phyloP scores from a whole-genome alignment of 2,797 vertebrate genomes.

The Somateria mollissima region DNA sequence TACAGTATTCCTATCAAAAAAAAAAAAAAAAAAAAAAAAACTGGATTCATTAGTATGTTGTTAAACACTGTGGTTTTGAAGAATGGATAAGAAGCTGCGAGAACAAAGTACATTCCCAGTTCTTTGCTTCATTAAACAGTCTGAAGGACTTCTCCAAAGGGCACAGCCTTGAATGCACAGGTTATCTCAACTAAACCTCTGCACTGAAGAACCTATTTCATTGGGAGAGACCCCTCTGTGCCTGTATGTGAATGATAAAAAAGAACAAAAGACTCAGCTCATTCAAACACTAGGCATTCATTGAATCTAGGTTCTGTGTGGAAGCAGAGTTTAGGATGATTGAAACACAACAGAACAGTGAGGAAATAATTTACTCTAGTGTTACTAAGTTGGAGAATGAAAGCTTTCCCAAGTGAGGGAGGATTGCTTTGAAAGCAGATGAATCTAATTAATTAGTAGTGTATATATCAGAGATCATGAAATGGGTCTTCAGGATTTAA shows the following conservation, averaged over 20 bases:
- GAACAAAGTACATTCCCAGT: conserved; percentile 73
- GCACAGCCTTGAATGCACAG: conserved; percentile 58
- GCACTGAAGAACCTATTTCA: conserved; percentile 50
- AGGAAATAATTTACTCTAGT: conserved; percentile 59
- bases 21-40: conserved; percentile 45
- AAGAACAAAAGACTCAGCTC: conserved; percentile 70
- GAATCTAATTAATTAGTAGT: conserved; percentile 58
- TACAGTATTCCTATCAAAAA: conserved; percentile 43
- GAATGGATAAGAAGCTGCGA: conserved; percentile 31
- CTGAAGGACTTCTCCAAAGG: conserved; percentile 73
- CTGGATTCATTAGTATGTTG: conserved; percentile 11
- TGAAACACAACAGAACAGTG: conserved; percentile 28
- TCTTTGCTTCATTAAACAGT: conserved; percentile 74
- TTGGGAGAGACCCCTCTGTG: conserved; percentile 8
- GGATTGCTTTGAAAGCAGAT: conserved; percentile 42
- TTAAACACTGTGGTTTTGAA: conserved; percentile 59
- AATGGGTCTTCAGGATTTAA: conserved; percentile 13
- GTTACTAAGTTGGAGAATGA: conserved; percentile 1
- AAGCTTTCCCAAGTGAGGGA: background rate
- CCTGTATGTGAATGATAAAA: conserved; percentile 65
- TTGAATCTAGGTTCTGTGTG: background rate
- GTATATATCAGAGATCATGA: background rate
- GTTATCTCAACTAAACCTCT: conserved; percentile 75
- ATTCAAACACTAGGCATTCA: conserved; percentile 48
- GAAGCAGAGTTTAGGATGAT: conserved; percentile 36